Evolutionary conservation across 2,113 vertebrate species (phyloP).

Genomic region (Apteryx mantelli): DNA sequence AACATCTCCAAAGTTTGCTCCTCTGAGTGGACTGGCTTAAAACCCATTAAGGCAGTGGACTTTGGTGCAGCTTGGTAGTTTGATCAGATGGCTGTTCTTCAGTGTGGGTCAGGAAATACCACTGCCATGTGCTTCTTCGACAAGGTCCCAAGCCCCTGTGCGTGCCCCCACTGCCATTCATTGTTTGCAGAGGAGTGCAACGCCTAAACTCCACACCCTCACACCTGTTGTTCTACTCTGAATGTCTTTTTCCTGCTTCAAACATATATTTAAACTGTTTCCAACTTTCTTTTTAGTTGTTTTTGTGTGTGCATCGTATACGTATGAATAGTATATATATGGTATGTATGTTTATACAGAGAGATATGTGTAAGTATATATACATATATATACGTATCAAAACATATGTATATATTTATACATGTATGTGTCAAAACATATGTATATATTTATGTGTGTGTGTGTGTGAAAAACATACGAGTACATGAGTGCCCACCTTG

Average conservation of each 20-base stretch:
- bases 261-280: background rate
- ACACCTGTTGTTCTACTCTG: background rate
- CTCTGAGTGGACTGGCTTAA: background rate
- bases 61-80: background rate
- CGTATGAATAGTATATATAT: background rate
- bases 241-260: background rate
- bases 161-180: background rate
- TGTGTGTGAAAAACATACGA: background rate
- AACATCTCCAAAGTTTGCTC: background rate
- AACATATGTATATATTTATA: background rate
- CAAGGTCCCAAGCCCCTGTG: background rate
- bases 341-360: background rate
- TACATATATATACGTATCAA: background rate
- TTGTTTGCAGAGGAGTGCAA: background rate
- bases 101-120: background rate
- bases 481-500: accelerated
- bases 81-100: background rate
- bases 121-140: background rate
- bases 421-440: background rate
- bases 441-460: background rate
- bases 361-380: background rate
- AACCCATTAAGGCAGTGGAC: background rate
- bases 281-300: background rate
- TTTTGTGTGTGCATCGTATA: background rate
- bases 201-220: accelerated